These are phyloP conservation scores for Suncus etruscus DNA, from an alignment of 2,113 vertebrate species.

Conservation along the genomic window DNA sequence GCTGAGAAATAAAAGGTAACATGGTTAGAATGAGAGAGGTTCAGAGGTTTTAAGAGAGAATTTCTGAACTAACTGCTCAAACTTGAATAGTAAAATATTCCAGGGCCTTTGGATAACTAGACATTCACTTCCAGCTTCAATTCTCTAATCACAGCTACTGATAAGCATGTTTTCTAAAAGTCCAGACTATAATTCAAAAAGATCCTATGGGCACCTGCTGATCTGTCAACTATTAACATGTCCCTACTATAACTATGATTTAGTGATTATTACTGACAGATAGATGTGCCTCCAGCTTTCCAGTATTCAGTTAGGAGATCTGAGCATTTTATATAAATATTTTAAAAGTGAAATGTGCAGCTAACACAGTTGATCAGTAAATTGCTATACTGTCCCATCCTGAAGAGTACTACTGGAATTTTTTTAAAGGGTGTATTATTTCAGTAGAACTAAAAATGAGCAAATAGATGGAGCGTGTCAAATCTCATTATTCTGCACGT, in stretches of 20 bases:
- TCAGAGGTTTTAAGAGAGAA: too few relatives aligned
- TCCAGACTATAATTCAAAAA: background rate
- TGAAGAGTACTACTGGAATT: constrained; percentile 16
- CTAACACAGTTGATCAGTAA: background rate
- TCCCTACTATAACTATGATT: background rate
- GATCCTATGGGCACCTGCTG: background rate
- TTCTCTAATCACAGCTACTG: background rate
- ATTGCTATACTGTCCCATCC: background rate
- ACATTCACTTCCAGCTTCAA: background rate
- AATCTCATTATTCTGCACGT: background rate
- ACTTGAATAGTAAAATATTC: background rate
- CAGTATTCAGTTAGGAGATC: background rate
- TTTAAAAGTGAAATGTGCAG: background rate
- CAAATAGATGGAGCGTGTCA: background rate
- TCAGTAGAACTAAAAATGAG: background rate
- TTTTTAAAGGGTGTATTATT: background rate
- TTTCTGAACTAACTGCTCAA: background rate
- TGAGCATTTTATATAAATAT: background rate
- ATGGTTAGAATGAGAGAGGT: background rate
- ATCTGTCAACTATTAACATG: background rate
- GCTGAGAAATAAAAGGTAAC: background rate
- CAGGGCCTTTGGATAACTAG: background rate
- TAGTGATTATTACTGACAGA: background rate
- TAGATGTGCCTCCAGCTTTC: background rate
- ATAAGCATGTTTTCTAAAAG: constrained; percentile 25